Conservation (phyloP, 2,113 vertebrate genomes). For the Trichechus manatus region DNA sequence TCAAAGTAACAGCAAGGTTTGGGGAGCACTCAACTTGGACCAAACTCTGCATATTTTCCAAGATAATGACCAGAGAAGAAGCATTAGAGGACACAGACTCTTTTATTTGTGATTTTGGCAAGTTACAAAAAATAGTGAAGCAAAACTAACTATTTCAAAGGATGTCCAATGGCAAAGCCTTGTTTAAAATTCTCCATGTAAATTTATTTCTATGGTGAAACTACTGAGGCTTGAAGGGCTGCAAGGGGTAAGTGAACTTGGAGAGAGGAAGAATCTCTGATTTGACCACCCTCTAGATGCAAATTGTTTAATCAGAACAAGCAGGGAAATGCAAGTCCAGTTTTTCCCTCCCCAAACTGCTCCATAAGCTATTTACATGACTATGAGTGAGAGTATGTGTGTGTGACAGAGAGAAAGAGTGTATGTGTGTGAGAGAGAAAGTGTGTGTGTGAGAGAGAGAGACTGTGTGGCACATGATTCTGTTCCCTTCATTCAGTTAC, state of each 20-base stretch:
- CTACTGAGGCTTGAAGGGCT: conserved; percentile 82
- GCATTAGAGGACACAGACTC: conserved; percentile 76
- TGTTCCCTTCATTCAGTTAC: not conserved
- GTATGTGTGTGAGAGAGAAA: not conserved
- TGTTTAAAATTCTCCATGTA: conserved; percentile 76
- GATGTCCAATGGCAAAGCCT: conserved; percentile 74
- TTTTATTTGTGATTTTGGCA: conserved; percentile 85
- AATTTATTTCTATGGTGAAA: conserved; percentile 83
- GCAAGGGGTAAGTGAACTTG: conserved; percentile 72
- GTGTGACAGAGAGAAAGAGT: not conserved
- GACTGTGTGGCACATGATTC: not conserved
- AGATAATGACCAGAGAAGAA: conserved; percentile 82
- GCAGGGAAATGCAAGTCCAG: not conserved
- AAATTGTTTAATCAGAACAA: conserved; percentile 58
- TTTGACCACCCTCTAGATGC: conserved; percentile 26
- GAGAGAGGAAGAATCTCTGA: conserved; percentile 18
- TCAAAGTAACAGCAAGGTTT: conserved; percentile 85
- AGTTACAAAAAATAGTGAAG: conserved; percentile 79
- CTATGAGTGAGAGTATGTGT: not conserved
- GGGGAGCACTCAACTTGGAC: conserved; percentile 84
- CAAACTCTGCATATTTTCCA: conserved; percentile 81
- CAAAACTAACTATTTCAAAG: conserved; percentile 79
- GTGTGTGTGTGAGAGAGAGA: not conserved
- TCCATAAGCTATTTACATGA: not conserved
- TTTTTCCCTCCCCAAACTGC: not conserved